Evolutionary conservation across 2,113 vertebrate species (phyloP).

Genomic region (Speoplatyrhinus poulsoni): DNA sequence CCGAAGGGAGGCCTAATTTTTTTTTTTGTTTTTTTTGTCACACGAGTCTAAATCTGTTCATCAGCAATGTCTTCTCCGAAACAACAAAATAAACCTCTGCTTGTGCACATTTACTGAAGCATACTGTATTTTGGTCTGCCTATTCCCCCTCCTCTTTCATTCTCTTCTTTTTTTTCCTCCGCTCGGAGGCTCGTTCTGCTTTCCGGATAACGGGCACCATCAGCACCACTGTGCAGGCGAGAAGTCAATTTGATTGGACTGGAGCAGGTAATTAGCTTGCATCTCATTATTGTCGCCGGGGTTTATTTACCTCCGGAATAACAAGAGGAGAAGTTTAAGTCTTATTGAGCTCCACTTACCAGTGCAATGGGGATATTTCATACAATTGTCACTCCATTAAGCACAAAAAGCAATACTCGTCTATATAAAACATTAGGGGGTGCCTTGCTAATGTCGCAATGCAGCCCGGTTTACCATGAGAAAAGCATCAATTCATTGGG

Average conservation of each 20-base stretch:
- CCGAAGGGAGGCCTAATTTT: slow-evolving; percentile 64
- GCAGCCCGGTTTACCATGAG: too few species aligned
- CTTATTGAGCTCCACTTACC: slow-evolving; percentile 28
- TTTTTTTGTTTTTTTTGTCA: too few species aligned
- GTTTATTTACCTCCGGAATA: slow-evolving; percentile 42
- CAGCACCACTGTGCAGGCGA: background rate
- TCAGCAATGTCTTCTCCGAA: slow-evolving; percentile 27
- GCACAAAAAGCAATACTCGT: background rate
- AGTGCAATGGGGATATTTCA: slow-evolving; percentile 14
- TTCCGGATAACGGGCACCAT: slow-evolving; percentile 2
- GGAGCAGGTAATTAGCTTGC: slow-evolving; percentile 46
- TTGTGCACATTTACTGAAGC: slow-evolving; percentile 25
- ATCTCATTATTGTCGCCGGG: slow-evolving; percentile 38
- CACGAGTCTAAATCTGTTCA: slow-evolving; percentile 43
- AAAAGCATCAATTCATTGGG: too few species aligned
- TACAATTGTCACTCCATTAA: slow-evolving; percentile 13
- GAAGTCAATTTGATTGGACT: slow-evolving; percentile 38
- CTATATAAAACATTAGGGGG: background rate
- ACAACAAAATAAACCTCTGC: slow-evolving; percentile 1
- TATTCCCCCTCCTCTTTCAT: background rate
- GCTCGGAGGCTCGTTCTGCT: background rate
- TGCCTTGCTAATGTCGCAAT: background rate
- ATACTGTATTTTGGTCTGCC: background rate
- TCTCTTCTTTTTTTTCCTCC: background rate
- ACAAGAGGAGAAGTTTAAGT: slow-evolving; percentile 28